Evolutionary conservation across 2,888 invertebrate species (phyloP), one percentile per base, ranked within the genome.

Genomic region (Synergus japonicus): DNA sequence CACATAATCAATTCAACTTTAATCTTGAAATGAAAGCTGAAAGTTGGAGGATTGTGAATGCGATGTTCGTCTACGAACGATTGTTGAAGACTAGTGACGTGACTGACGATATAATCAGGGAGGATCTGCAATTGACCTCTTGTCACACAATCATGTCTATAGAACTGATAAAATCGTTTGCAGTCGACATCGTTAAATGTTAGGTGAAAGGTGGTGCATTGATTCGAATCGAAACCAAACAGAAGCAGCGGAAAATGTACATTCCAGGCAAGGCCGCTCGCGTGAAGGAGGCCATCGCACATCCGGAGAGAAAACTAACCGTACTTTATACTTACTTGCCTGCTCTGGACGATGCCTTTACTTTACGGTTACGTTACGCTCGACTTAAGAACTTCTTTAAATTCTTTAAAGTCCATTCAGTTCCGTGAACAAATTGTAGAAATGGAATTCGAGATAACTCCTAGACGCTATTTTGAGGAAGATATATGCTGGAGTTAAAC

Each of bases 251-350:
- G 87, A 89, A 89, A 89, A 89, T 87, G 87, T 86, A 84, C 91
- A 91, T 91, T 91, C 91, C 89, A 87, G 86, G 84, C 91, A 91
- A 91, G 91, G 91, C 90, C 91, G 89, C 88, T 85, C 81, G 86
- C 86, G 86, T 87, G 88, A 90, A 91, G 87, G 90, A 91, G 91
- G 91, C 89, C 91, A 90, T 82, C 84, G 87, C 86, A 89, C 89
- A 91, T 91, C 91, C 91, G 91, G 90, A 89, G 90, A 90, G 89
- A 90, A 37, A 91, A 91, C 90, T 91, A 91, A 89, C 90, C 89
- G 90, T 91, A 89, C 90, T 88, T 88, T 83, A 85, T 85, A 86
- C 84, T 85, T 84, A 46, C 64, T 18, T n/a, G 12, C 60, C 18
- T 22, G 58, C 18, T 58, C 66, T 58, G 76, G 65, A 76, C 78